Conservation (phyloP, 2,113 vertebrate genomes). For the Carollia perspicillata region DNA sequence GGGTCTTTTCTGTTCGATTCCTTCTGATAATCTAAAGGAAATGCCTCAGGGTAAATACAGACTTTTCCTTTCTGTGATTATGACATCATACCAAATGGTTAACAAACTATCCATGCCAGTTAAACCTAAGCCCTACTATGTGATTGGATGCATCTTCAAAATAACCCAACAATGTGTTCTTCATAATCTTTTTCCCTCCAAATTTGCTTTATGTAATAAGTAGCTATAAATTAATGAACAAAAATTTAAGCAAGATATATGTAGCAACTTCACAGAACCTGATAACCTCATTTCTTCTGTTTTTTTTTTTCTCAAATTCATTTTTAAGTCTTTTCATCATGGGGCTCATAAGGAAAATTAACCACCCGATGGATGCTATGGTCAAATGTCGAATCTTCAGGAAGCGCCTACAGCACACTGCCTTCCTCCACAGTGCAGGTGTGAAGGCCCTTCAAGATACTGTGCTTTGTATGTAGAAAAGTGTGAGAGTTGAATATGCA, state of each 20-base stretch:
- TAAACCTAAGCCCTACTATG: background rate
- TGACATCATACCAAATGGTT: rapidly evolving
- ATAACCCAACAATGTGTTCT: background rate
- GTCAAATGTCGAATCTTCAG: conserved; percentile 57
- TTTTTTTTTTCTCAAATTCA: conserved; percentile 57
- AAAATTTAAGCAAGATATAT: conserved; percentile 61
- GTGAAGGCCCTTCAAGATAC: conserved; percentile 56
- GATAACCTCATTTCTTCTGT: conserved; percentile 53
- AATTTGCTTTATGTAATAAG: conserved; percentile 76
- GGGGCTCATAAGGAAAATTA: conserved; percentile 62
- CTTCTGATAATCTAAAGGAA: background rate
- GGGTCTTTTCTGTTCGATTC: background rate
- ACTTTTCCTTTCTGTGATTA: background rate
- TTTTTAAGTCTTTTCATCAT: conserved; percentile 60
- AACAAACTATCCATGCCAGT: background rate
- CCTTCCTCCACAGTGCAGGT: conserved; percentile 44
- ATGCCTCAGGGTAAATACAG: background rate
- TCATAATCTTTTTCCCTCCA: conserved; percentile 63
- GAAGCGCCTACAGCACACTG: conserved; percentile 44
- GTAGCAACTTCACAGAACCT: conserved; percentile 70
- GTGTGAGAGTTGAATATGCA: conserved; percentile 60
- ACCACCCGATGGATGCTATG: conserved; percentile 37
- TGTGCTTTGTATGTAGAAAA: conserved; percentile 62
- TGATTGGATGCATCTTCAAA: background rate
- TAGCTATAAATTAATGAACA: conserved; percentile 74